Base-by-base conservation (phyloP, 2,888 invertebrate species). In the Taenaris catops region DNA sequence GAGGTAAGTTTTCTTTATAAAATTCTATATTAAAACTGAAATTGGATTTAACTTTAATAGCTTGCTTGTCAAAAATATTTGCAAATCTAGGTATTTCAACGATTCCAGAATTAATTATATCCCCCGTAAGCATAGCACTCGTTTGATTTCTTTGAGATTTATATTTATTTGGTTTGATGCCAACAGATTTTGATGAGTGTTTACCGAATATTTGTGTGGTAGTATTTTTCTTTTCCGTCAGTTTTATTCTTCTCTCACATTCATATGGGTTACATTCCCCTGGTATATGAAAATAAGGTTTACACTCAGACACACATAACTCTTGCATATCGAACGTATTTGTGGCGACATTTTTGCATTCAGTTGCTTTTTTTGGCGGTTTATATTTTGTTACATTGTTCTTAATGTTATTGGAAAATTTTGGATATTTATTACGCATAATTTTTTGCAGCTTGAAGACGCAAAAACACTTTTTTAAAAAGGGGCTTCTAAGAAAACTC, bases 391-490 rank as follows among this genome's bases (percentile, higher is more conserved):
- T n/a, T n/a, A n/a, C n/a, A n/a, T n/a, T n/a, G n/a, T n/a, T n/a
- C n/a, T n/a, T n/a, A n/a, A n/a, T n/a, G n/a, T n/a, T n/a, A n/a
- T n/a, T n/a, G n/a, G n/a, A n/a, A n/a, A n/a, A n/a, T 8, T 23
- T 9, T 2, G 34, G 31, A 10, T 18, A 28, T 39, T 10, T 26
- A 20, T 12, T 7, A 1, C 8, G 10, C 23, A 20, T 16, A 12
- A 18, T 18, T 23, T 47, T 49, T 9, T 55, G 53, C 11, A 56
- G 35, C 34, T 48, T 52, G 25, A 60, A 45, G 6, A 55, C 57
- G 42, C 58, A 58, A 39, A 55, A 55, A 40, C 58, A 59, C 12
- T 53, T 49, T 31, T 54, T 57, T 23, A 58, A 36, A 18, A 45
- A 26, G 26, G 48, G 44, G 3, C 41, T 32, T 28, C 41, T 38